Percentiles rank a stretch among this genome's conserved stretches.
These are phyloP conservation scores for Catocala nupta DNA, from an alignment of 2,888 invertebrate species.

Conservation along the genomic window DNA sequence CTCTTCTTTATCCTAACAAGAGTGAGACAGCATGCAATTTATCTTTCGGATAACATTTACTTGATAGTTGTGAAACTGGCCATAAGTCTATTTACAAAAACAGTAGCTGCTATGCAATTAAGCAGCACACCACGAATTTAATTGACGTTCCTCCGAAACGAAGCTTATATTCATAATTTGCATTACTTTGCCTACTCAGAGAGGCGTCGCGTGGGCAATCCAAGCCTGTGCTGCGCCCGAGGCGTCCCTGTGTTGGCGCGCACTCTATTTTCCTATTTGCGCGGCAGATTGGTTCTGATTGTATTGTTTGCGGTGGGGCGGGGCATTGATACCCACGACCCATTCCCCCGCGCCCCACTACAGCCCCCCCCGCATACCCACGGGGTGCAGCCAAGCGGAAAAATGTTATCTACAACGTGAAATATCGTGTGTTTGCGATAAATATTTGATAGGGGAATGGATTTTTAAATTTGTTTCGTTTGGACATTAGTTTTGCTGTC, in stretches of 20 bases:
- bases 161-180: constrained; percentile 12
- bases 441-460: constrained; percentile 78
- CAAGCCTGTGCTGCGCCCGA: constrained; percentile 49
- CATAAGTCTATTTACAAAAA: too few species aligned
- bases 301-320: constrained; percentile 84
- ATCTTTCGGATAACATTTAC: too few species aligned
- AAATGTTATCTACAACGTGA: constrained; percentile 76
- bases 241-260: constrained; percentile 79
- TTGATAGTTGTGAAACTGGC: too few species aligned
- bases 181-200: constrained; percentile 4
- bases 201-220: constrained; percentile 1
- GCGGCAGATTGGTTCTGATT: constrained; percentile 87
- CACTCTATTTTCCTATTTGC: constrained; percentile 87
- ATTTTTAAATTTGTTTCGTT: constrained; percentile 68
- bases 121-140: neutral
- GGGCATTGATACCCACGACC: constrained; percentile 70
- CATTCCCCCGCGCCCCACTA: constrained; percentile 37
- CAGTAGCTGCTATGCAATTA: too few species aligned
- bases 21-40: too few species aligned
- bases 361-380: constrained; percentile 43
- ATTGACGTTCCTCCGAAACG: neutral
- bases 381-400: constrained; percentile 74
- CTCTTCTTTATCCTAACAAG: too few species aligned
- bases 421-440: constrained; percentile 77
- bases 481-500: constrained; percentile 53